Base-by-base conservation (phyloP, 1,140 invertebrate genomes). In the Aradophagus sp. region DNA sequence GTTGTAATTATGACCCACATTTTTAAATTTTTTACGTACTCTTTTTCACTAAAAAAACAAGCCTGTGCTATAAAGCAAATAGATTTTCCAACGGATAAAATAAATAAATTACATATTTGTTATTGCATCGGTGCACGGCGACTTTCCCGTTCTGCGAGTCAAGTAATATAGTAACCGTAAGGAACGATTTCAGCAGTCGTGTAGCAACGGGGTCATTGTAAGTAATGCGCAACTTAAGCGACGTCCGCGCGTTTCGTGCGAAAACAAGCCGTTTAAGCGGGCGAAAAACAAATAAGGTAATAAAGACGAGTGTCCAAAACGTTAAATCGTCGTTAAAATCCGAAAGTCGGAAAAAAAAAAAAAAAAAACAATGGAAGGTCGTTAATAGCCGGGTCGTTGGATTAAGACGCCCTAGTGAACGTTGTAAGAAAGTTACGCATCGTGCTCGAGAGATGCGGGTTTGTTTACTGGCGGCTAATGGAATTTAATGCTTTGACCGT, bases 221-320 rank as follows among this genome's bases (percentile, higher is more conserved):
- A 68, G 65, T 68, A 62, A 62, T 52, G 62, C 55, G 32, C 61
- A 41, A 47, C 44, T 42, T 23, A 61, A 68, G 41, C 45, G 42
- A 35, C 68, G 63, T 66, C 53, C 63, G 44, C 45, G 44, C 80
- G 78, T 58, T 66, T 48, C 63, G 44, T 42, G 44, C 80, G 78
- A 76, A 81, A 81, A 81, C 78, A 81, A 81, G 61, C 67, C 73
- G 67, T 76, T 80, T 58, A 65, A 68, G 61, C 45, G n/a, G n/a
- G 59, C 62, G 69, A 73, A 78, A 69, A 81, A 80, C 80, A 81
- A 78, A 80, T 81, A 81, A 81, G 76, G 75, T 74, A 77, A 79
- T 79, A 77, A 80, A 78, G 76, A 61, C 73, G 36, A 62, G 56
- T 69, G 58, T 66, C 59, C 63, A 58, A 35, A 15, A 50, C 71